A percentile compares a stretch with the other conserved stretches of the same genome.
phyloP scores from a whole-genome alignment of 2,797 vertebrate genomes.

The Xyrichtys novacula region DNA sequence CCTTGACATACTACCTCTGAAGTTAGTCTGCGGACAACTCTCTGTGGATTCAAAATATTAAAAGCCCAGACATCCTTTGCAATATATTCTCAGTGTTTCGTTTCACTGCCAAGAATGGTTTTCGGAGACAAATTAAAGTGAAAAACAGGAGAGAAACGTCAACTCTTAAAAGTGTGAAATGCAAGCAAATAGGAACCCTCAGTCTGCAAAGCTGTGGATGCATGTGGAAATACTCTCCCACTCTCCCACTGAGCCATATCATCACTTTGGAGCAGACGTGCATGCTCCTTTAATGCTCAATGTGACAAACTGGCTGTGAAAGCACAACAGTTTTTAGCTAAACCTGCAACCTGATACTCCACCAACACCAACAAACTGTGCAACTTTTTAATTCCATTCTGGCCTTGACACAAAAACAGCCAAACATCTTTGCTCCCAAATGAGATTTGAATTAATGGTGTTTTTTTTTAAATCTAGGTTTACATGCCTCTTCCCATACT shows the following conservation, averaged over 20 bases:
- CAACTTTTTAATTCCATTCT: conserved; percentile 44
- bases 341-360: conserved; percentile 53
- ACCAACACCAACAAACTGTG: conserved; percentile 44
- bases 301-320: conserved; percentile 40
- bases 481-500: conserved; percentile 54
- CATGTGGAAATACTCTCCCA: conserved; percentile 1
- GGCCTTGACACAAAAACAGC: conserved; percentile 56
- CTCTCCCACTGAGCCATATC: conserved; percentile 1
- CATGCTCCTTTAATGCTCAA: conserved; percentile 28
- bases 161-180: conserved; percentile 18
- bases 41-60: conserved; percentile 49
- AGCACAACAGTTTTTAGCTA: conserved; percentile 15
- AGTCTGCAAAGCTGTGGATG: conserved; percentile 26
- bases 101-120: conserved; percentile 40
- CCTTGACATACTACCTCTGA: conserved; percentile 55
- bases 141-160: conserved; percentile 15
- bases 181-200: conserved; percentile 34
- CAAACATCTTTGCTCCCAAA: conserved; percentile 33
- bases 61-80: conserved; percentile 37
- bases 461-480: conserved; percentile 63
- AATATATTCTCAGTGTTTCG: conserved; percentile 16
- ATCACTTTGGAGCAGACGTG: conserved; percentile 9
- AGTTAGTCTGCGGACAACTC: conserved; percentile 41
- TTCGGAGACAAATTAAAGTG: conserved; percentile 24
- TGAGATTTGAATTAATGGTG: conserved; percentile 66